These are phyloP conservation scores for Conus betulinus DNA, from an alignment of 1,140 invertebrate genomes.

Conservation along the genomic window DNA sequence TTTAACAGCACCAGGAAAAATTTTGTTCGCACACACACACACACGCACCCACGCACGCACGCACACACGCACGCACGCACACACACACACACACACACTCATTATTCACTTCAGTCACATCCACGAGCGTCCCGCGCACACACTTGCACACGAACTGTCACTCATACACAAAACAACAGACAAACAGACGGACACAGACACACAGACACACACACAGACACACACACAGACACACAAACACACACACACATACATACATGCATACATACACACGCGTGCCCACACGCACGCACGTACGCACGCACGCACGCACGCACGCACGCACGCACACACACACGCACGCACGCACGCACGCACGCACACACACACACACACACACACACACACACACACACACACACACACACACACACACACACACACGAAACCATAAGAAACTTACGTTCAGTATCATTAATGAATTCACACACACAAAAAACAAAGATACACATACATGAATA, in stretches of 20 bases:
- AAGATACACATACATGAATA: too few relatives aligned
- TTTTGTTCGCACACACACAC: constrained; percentile 17
- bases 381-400: neutral
- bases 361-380: neutral
- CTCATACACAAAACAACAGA: too few relatives aligned
- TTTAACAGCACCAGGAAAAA: too few relatives aligned
- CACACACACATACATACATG: constrained; percentile 3
- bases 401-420: too few relatives aligned
- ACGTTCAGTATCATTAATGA: too few relatives aligned
- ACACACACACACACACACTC: constrained; percentile 2
- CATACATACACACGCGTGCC: constrained; percentile 9
- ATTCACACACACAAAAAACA: too few relatives aligned
- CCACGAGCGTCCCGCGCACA: too few relatives aligned
- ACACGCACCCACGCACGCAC: constrained; percentile 36
- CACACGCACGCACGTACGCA: neutral
- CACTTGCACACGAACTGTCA: too few relatives aligned
- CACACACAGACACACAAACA: constrained; percentile 29
- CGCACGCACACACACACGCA: constrained; percentile 2
- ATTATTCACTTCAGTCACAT: neutral
- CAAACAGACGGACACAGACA: too few relatives aligned
- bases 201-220: neutral
- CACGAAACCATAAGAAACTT: too few relatives aligned
- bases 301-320: neutral
- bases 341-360: neutral
- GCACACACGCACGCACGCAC: constrained; percentile 32